Conservation (phyloP, 1,140 invertebrate species). For the Stegodyphus mimosarum region DNA sequence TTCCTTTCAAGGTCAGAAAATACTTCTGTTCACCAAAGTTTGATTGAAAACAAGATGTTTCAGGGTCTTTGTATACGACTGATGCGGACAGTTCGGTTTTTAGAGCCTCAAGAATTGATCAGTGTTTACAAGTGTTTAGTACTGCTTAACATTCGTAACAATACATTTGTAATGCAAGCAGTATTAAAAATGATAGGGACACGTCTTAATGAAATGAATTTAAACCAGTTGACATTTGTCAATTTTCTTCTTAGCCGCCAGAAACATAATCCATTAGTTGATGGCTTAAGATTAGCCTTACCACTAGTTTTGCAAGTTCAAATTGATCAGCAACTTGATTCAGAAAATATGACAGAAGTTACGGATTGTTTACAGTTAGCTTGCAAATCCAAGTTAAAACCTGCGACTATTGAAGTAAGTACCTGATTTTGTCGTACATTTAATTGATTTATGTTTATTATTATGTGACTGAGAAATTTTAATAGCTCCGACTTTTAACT, state of each 20-base stretch:
- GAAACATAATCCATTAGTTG: constrained; percentile 48
- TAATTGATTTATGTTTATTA: too few species aligned
- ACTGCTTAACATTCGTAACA: constrained; percentile 27
- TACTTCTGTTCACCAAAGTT: background rate
- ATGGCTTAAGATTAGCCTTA: constrained; percentile 59
- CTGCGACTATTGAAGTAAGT: constrained; percentile 34
- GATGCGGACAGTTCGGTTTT: constrained; percentile 33
- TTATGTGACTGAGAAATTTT: too few species aligned
- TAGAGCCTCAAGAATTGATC: constrained; percentile 46
- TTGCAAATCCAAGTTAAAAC: constrained; percentile 25
- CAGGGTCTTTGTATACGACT: constrained; percentile 20
- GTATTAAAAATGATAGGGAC: constrained; percentile 49
- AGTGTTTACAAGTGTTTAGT: constrained; percentile 29
- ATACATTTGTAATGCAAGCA: constrained; percentile 47
- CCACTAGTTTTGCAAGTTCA: constrained; percentile 62
- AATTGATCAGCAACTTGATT: constrained; percentile 58
- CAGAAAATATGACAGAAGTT: constrained; percentile 40
- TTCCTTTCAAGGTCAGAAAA: too few species aligned
- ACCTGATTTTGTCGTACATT: too few species aligned
- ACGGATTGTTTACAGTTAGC: constrained; percentile 37
- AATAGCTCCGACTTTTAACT: too few species aligned
- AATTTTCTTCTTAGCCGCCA: constrained; percentile 49
- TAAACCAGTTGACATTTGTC: constrained; percentile 54
- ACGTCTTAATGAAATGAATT: constrained; percentile 52
- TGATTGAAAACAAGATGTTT: constrained; percentile 33